Percentiles rank a stretch among this genome's conserved stretches.
Conservation (phyloP, 2,888 invertebrate genomes). For the Acrobasis consociella region DNA sequence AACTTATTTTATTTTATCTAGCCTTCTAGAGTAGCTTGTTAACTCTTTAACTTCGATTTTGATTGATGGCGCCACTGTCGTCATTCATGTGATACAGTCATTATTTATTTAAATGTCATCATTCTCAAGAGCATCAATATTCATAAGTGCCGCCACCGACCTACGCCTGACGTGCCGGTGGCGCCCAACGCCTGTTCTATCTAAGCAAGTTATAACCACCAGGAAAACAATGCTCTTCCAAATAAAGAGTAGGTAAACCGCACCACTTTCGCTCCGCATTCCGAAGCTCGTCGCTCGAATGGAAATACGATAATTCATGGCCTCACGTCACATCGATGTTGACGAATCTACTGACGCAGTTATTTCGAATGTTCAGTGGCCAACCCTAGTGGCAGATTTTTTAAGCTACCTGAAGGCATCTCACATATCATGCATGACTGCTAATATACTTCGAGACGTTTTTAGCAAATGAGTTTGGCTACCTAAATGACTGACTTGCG, state of each 20-base stretch:
- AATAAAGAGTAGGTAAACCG: conserved; percentile 12
- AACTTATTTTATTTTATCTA: too few relatives aligned
- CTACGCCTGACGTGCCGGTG: too few relatives aligned
- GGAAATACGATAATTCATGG: conserved; percentile 8
- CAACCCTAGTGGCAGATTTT: too few relatives aligned
- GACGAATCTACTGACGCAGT: background rate
- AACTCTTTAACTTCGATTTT: too few relatives aligned
- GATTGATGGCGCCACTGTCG: too few relatives aligned
- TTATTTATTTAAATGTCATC: background rate
- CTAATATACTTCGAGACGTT: too few relatives aligned
- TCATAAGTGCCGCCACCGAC: background rate
- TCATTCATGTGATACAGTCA: background rate
- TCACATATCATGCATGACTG: too few relatives aligned
- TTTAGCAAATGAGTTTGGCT: too few relatives aligned
- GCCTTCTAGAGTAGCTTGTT: too few relatives aligned
- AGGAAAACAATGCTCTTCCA: conserved; percentile 10
- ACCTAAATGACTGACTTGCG: too few relatives aligned
- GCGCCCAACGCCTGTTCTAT: background rate
- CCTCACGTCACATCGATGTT: conserved; percentile 4
- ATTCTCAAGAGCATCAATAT: background rate
- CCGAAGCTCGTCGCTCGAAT: conserved; percentile 7
- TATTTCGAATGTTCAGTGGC: too few relatives aligned
- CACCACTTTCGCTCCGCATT: conserved; percentile 23
- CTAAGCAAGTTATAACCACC: background rate
- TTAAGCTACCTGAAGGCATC: too few relatives aligned